These are phyloP conservation scores for Caenorhabditis sinica DNA, from an alignment of 2,888 invertebrate genomes.

Conservation along the genomic window DNA sequence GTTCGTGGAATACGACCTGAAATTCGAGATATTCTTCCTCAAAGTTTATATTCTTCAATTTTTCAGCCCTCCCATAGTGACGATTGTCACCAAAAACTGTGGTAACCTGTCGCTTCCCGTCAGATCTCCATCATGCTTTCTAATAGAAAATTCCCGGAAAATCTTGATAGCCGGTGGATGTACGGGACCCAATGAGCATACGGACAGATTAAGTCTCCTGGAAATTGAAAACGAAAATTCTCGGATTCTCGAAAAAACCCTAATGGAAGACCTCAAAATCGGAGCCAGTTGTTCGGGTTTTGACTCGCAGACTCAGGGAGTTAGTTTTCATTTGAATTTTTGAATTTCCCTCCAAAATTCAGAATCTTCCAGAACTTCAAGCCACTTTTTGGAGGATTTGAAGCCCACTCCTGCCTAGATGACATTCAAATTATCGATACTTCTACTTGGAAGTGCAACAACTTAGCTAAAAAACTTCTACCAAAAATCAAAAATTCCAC, in stretches of 20 bases:
- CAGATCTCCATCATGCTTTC: slow-evolving; percentile 53
- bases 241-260: not conserved
- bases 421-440: slow-evolving; percentile 47
- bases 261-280: slow-evolving; percentile 4
- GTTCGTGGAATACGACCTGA: not conserved
- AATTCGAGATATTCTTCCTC: not conserved
- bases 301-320: slow-evolving; percentile 21
- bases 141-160: slow-evolving; percentile 4
- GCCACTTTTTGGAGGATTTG: slow-evolving; percentile 68
- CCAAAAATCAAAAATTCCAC: slow-evolving; percentile 66
- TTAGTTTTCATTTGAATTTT: slow-evolving; percentile 8
- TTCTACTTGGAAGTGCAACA: slow-evolving; percentile 1
- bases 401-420: slow-evolving; percentile 61
- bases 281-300: slow-evolving; percentile 60
- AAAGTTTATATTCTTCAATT: not conserved
- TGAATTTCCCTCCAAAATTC: not conserved
- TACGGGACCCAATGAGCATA: slow-evolving; percentile 49
- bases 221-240: slow-evolving; percentile 30
- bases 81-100: slow-evolving; percentile 30
- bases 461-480: slow-evolving; percentile 22
- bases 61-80: slow-evolving; percentile 2
- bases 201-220: slow-evolving; percentile 26
- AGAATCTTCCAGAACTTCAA: slow-evolving; percentile 26
- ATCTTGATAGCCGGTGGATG: slow-evolving; percentile 58
- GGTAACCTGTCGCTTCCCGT: slow-evolving; percentile 31